Evolutionary conservation across 1,140 invertebrate species (phyloP).

Genomic region (Brachionus rotundiformis): DNA sequence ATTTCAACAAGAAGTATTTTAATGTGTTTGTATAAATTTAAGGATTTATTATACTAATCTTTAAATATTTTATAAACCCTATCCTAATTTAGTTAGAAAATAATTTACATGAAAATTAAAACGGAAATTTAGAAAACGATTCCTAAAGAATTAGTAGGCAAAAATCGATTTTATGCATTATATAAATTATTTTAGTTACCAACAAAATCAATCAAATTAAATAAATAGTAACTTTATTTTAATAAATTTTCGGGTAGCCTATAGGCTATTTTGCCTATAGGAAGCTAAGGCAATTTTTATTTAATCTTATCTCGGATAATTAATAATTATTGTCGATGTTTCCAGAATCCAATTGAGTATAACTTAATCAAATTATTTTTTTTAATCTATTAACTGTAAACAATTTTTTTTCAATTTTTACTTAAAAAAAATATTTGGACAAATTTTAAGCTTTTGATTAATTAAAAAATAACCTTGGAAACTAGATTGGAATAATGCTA

Average conservation of each 20-base stretch:
- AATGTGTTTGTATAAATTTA: not conserved
- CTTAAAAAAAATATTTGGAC: not conserved
- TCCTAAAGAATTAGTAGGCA: not conserved
- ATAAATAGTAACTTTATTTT: not conserved
- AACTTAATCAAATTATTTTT: too few species aligned
- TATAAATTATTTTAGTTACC: not conserved
- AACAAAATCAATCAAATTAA: constrained; percentile 2
- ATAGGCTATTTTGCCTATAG: not conserved
- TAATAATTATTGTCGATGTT: too few species aligned
- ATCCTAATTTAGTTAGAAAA: not conserved
- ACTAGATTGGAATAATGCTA: not conserved
- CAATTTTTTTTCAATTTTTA: not conserved
- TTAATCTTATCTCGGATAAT: too few species aligned
- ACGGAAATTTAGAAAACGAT: not conserved
- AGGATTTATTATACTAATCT: not conserved
- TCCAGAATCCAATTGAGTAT: too few species aligned
- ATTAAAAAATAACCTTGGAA: not conserved
- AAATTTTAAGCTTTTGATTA: not conserved
- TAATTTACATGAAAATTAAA: constrained; percentile 11
- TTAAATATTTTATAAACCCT: not conserved
- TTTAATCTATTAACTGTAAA: too few species aligned
- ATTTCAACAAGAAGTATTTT: not conserved
- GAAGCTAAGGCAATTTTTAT: too few species aligned
- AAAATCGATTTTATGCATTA: constrained; percentile 17
- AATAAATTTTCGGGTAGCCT: not conserved